Evolutionary conservation across 1,140 invertebrate species (phyloP).

Genomic region (Orchesella cincta): DNA sequence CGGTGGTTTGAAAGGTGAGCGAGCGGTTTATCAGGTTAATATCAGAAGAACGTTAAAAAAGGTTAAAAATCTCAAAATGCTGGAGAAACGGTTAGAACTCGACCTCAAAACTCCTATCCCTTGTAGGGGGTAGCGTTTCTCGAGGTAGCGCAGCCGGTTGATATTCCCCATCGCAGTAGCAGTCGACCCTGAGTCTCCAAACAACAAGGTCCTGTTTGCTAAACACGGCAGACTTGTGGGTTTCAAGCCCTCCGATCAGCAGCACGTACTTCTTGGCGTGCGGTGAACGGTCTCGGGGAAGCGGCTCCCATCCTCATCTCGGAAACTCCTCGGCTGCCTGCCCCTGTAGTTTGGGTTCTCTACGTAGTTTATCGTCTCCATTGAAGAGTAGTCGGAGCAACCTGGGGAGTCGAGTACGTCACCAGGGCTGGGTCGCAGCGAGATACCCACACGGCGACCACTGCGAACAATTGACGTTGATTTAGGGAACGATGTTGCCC

Average conservation of each 20-base stretch:
- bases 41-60: background rate
- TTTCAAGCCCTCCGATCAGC: background rate
- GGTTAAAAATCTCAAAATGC: background rate
- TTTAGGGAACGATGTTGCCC: background rate
- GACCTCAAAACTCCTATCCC: background rate
- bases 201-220: background rate
- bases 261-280: conserved; percentile 16
- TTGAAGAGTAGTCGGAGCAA: background rate
- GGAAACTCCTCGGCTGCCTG: background rate
- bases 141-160: too few species aligned
- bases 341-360: conserved; percentile 16
- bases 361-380: background rate
- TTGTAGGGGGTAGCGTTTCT: too few species aligned
- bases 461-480: background rate
- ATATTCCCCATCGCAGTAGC: background rate
- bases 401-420: background rate
- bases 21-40: too few species aligned
- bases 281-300: background rate
- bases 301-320: background rate
- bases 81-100: background rate
- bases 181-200: background rate
- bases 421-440: background rate
- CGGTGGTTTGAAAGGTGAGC: too few species aligned
- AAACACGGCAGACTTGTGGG: conserved; percentile 8
- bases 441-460: background rate